Percentiles rank a stretch among this genome's conserved stretches.
Conservation (phyloP, 2,113 vertebrate genomes). For the Sinocyclocheilus anshuiensis region DNA sequence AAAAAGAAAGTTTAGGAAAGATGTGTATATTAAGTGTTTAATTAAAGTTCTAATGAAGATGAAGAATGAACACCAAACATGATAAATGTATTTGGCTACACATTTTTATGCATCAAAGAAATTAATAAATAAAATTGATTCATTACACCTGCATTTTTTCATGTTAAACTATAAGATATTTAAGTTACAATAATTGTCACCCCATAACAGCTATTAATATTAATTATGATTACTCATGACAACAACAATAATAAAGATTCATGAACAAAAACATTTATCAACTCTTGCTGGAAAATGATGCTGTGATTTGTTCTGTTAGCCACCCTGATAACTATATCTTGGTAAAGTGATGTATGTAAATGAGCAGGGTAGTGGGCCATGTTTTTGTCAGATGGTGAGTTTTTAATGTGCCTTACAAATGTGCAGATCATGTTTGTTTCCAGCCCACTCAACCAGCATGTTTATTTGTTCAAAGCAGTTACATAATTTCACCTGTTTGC, state of each 20-base stretch:
- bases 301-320: too few relatives aligned
- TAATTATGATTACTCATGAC: background rate
- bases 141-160: too few relatives aligned
- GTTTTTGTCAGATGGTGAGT: background rate
- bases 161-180: background rate
- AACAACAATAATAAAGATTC: background rate
- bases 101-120: background rate
- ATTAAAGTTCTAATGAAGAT: background rate
- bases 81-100: too few relatives aligned
- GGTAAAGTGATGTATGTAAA: background rate
- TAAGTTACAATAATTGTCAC: background rate
- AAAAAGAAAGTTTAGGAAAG: too few relatives aligned
- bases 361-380: background rate
- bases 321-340: too few relatives aligned
- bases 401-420: background rate
- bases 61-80: too few relatives aligned
- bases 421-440: background rate
- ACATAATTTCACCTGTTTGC: constrained; percentile 35
- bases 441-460: constrained; percentile 10
- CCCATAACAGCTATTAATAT: background rate
- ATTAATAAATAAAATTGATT: too few relatives aligned
- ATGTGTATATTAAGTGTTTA: background rate
- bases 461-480: constrained; percentile 20
- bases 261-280: background rate
- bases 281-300: background rate